Conservation (phyloP, 2,888 invertebrate genomes). For the Geophilus truncorum region DNA sequence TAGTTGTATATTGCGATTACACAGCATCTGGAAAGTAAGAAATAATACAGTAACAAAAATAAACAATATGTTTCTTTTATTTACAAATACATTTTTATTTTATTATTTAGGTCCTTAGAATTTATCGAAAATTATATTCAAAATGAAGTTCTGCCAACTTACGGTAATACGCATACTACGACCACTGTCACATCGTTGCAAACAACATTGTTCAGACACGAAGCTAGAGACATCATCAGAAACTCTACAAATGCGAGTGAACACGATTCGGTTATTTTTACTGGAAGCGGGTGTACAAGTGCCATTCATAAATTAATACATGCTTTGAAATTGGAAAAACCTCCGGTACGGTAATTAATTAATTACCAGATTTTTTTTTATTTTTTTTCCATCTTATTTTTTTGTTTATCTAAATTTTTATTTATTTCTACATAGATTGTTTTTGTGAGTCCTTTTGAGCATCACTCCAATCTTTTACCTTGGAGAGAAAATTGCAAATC, state of each 20-base stretch:
- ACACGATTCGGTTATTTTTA: constrained; percentile 71
- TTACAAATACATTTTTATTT: too few relatives aligned
- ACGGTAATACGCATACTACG: constrained; percentile 77
- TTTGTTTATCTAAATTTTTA: too few relatives aligned
- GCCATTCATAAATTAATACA: constrained; percentile 71
- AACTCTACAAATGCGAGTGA: constrained; percentile 72
- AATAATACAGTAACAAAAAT: background rate
- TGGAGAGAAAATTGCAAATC: constrained; percentile 75
- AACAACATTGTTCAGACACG: constrained; percentile 76
- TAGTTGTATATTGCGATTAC: constrained; percentile 74
- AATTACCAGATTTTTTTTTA: too few relatives aligned
- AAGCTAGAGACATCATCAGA: constrained; percentile 69
- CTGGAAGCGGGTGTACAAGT: constrained; percentile 66
- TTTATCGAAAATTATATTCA: constrained; percentile 80
- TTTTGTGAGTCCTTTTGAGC: constrained; percentile 74
- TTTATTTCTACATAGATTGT: constrained; percentile 56
- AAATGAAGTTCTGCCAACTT: constrained; percentile 71
- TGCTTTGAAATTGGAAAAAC: constrained; percentile 58
- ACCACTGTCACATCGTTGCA: constrained; percentile 79
- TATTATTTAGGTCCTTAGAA: constrained; percentile 58
- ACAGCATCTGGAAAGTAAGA: constrained; percentile 67
- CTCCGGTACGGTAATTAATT: constrained; percentile 40
- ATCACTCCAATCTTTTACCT: constrained; percentile 69
- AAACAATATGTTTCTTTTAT: too few relatives aligned
- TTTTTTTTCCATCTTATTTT: too few relatives aligned